These are phyloP conservation scores for Pristionchus exspectatus DNA, from an alignment of 2,888 invertebrate species.

Conservation along the genomic window DNA sequence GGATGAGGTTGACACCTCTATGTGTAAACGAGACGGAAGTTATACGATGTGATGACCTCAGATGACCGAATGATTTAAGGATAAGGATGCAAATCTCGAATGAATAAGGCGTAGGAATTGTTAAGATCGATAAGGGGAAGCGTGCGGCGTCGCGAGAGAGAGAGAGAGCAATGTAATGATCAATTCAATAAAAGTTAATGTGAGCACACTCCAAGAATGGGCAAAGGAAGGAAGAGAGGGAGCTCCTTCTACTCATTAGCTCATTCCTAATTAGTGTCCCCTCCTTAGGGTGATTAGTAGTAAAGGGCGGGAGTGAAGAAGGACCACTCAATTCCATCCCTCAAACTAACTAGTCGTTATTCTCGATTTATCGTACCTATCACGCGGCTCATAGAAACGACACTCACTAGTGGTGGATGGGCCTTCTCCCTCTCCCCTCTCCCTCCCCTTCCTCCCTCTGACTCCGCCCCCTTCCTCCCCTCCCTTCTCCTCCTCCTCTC, in stretches of 20 bases:
- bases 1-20: conserved; percentile 26
- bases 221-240: not conserved
- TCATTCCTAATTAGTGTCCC: not conserved
- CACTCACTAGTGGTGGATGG: conserved; percentile 29
- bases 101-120: not conserved
- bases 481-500: not conserved
- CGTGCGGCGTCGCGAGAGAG: not conserved
- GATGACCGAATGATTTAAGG: not conserved
- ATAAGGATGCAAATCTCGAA: not conserved
- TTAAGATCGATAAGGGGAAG: conserved; percentile 36
- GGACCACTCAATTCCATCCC: conserved; percentile 29
- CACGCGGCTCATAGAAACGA: conserved; percentile 49
- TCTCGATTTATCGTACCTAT: conserved; percentile 53
- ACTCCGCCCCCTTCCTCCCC: not conserved
- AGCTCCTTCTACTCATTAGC: not conserved
- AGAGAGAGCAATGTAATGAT: conserved; percentile 10
- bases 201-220: conserved; percentile 31
- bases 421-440: conserved; percentile 14
- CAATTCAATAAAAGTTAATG: conserved; percentile 50
- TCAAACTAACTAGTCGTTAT: conserved; percentile 50
- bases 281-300: not conserved
- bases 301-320: not conserved
- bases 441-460: not conserved
- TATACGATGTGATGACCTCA: conserved; percentile 25
- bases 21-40: conserved; percentile 35